These are phyloP conservation scores for Drosophila meridionalis DNA, from an alignment of 2,888 invertebrate genomes.

Conservation along the genomic window DNA sequence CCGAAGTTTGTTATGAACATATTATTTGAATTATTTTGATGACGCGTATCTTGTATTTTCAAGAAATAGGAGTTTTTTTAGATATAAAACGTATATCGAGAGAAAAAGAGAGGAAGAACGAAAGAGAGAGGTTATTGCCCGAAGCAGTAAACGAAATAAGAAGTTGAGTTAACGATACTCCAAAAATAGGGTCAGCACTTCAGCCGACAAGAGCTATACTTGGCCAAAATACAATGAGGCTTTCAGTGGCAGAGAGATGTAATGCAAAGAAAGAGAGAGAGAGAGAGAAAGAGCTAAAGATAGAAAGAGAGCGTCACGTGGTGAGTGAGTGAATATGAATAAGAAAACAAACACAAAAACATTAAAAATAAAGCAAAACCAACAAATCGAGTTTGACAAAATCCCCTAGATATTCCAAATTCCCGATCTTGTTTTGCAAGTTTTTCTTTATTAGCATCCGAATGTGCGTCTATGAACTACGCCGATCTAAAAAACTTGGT, in stretches of 20 bases:
- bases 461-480: constrained; percentile 6
- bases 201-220: constrained; percentile 39
- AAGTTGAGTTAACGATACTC: constrained; percentile 14
- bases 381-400: constrained; percentile 50
- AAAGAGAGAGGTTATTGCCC: constrained; percentile 46
- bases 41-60: background rate
- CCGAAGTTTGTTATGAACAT: background rate
- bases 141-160: constrained; percentile 2
- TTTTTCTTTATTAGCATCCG: constrained; percentile 48
- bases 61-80: background rate
- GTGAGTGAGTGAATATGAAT: constrained; percentile 3
- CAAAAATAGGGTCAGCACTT: constrained; percentile 50
- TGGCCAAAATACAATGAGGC: constrained; percentile 38
- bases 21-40: constrained; percentile 1
- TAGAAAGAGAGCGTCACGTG: constrained; percentile 1
- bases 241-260: constrained; percentile 26
- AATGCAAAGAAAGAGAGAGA: background rate
- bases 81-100: background rate
- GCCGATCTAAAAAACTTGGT: background rate
- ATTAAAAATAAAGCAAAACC: background rate
- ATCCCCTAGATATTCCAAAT: constrained; percentile 43
- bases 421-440: constrained; percentile 54
- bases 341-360: constrained; percentile 7
- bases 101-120: background rate
- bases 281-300: background rate